Base-by-base conservation (phyloP, 2,113 vertebrate genomes). In the Columba livia region DNA sequence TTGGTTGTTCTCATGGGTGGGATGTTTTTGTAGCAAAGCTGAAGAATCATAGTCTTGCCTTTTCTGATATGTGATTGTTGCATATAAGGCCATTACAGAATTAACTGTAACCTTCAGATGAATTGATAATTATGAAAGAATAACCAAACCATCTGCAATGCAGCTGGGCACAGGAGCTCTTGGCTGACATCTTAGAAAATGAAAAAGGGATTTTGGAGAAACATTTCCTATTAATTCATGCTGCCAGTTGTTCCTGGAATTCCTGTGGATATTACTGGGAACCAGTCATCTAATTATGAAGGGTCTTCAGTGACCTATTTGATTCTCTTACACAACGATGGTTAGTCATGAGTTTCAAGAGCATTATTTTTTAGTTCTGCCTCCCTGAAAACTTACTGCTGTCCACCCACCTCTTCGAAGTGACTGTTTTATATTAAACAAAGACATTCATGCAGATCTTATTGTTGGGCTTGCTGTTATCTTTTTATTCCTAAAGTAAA, bases 401-500 rank as follows among this genome's bases (percentile, higher is more conserved):
- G 36, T 51, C 80, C 77, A 94, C 87, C 60, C 53, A 81, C 38
- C 40, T 78, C 31, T 20, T 80, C 74, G 73, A 96, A 85, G 38
- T 71, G 54, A 93, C 29, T 26, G 18, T 91, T 91, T 96, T 86
- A 73, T 70, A 48, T 62, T 86, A 72, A 69, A 85, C 62, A 73
- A 90, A 96, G 66, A 85, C 16, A 74, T 96, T 85, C 12, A 80
- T 61, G 73, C 88, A 70, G 31, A 34, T 85, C 57, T 95, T 93
- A 91, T 96, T 93, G 79, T 96, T 93, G 34, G 40, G 50, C 53
- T 97, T 91, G 65, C 85, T 95, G 73, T 87, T 86, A 87, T 53
- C 88, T 95, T 79, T 93, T 95, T 95, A 92, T 95, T 95, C 84
- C 67, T 91, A 42, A 79, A 93, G 79, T 86, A 97, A 97, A 96